Evolutionary conservation across 2,113 vertebrate species (phyloP).

Genomic region (Rhynchopsitta pachyrhyncha): DNA sequence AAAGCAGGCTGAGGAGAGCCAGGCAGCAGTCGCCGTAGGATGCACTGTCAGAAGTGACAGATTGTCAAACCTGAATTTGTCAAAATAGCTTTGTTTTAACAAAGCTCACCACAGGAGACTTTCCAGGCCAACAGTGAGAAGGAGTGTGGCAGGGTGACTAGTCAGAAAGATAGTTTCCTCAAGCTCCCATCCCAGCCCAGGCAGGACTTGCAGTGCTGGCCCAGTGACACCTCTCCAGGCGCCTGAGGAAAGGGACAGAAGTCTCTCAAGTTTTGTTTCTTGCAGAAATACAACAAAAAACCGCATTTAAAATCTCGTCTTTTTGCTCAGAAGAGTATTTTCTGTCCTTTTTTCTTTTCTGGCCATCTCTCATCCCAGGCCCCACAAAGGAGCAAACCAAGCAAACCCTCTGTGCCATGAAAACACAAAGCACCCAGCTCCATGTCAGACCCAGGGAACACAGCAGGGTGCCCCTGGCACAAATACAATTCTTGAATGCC

Average conservation of each 20-base stretch:
- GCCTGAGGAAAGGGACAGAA: background rate
- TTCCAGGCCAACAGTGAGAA: background rate
- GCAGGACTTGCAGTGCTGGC: background rate
- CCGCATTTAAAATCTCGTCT: background rate
- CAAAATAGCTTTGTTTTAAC: background rate
- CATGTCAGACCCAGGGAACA: background rate
- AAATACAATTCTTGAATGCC: background rate
- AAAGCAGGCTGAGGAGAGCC: background rate
- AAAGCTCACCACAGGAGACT: background rate
- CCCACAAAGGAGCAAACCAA: background rate
- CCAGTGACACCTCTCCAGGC: background rate
- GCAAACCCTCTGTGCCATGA: background rate
- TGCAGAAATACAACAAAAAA: rapidly evolving
- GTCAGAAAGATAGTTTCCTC: background rate
- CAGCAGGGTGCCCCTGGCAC: background rate
- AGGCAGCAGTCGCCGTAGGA: background rate
- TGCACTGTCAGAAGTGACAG: background rate
- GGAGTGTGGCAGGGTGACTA: background rate
- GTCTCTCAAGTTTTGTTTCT: background rate
- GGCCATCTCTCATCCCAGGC: background rate
- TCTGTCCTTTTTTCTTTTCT: background rate
- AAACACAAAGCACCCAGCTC: background rate
- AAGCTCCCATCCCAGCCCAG: background rate
- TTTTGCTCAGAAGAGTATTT: background rate
- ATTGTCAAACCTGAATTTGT: background rate